A percentile compares a stretch with the other conserved stretches of the same genome.
Conservation (phyloP, 2,797 vertebrate species). For the Falco novaeseelandiae region DNA sequence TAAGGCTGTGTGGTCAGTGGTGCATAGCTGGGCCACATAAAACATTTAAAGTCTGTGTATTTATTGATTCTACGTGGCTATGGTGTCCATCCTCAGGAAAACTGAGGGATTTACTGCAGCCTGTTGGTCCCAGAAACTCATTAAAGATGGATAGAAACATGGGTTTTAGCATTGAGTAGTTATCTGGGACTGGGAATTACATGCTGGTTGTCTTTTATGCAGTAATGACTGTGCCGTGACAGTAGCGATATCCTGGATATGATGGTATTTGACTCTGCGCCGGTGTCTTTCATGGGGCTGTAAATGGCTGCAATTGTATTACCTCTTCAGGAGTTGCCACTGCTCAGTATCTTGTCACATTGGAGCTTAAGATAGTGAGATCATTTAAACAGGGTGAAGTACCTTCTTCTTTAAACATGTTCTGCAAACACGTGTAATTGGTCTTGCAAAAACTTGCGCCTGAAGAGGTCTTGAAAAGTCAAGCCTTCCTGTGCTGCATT, state of each 20-base stretch:
- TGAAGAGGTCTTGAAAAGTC: neutral
- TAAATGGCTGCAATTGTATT: neutral
- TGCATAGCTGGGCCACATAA: neutral
- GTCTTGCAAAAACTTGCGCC: constrained; percentile 2
- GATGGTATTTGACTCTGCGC: neutral
- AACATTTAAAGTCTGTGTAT: neutral
- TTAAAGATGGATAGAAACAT: neutral
- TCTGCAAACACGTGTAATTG: neutral
- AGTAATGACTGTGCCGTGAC: neutral
- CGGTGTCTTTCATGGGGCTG: neutral
- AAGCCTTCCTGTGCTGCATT: neutral
- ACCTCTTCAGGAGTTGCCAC: neutral
- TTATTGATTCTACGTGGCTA: neutral
- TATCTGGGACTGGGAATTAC: neutral
- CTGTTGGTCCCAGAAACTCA: neutral
- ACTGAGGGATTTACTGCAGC: neutral
- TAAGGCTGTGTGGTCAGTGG: neutral
- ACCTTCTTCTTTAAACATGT: neutral
- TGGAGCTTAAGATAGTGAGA: neutral
- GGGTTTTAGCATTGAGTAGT: neutral
- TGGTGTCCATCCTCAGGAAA: neutral
- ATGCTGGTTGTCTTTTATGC: neutral
- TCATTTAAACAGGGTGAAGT: neutral
- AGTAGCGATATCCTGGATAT: neutral
- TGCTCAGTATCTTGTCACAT: neutral